phyloP scores from a whole-genome alignment of 2,113 vertebrate genomes.

The Martes martes region DNA sequence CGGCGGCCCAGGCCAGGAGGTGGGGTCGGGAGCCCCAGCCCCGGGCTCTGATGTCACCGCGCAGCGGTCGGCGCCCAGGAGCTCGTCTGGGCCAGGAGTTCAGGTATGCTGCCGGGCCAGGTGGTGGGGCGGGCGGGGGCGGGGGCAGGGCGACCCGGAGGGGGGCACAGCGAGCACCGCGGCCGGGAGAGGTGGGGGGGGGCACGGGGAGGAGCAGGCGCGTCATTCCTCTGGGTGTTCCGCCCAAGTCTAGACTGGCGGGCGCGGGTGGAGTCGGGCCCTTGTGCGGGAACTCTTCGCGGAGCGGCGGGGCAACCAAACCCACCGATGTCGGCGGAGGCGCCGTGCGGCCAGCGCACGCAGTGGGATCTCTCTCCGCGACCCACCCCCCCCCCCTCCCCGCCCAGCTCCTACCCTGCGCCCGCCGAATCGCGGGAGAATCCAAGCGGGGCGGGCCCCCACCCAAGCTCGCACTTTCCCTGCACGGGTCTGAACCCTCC shows the following conservation, averaged over 20 bases:
- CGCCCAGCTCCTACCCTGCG: too few relatives aligned
- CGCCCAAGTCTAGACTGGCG: neutral
- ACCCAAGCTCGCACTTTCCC: accelerated
- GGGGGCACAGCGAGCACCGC: neutral
- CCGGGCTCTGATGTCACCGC: slow-evolving; percentile 52
- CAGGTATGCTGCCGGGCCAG: neutral
- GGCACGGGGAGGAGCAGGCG: neutral
- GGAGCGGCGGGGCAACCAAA: neutral
- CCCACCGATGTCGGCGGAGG: neutral
- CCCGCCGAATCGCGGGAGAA: neutral
- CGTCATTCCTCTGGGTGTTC: neutral
- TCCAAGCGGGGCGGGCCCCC: too few relatives aligned
- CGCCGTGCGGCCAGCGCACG: accelerated
- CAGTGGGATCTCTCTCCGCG: neutral
- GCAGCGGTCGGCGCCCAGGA: neutral
- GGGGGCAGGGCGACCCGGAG: neutral
- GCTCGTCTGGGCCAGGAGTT: neutral
- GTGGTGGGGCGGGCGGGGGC: too few relatives aligned
- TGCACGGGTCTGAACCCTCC: neutral
- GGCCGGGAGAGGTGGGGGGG: neutral
- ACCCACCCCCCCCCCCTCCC: too few relatives aligned
- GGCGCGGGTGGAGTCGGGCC: too few relatives aligned
- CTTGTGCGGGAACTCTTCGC: neutral
- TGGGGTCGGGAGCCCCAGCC: slow-evolving; percentile 50
- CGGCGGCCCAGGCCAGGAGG: slow-evolving; percentile 27